Base-by-base conservation (phyloP, 53 echinoderm and acorn worm genomes). In the Henricia sp. region DNA sequence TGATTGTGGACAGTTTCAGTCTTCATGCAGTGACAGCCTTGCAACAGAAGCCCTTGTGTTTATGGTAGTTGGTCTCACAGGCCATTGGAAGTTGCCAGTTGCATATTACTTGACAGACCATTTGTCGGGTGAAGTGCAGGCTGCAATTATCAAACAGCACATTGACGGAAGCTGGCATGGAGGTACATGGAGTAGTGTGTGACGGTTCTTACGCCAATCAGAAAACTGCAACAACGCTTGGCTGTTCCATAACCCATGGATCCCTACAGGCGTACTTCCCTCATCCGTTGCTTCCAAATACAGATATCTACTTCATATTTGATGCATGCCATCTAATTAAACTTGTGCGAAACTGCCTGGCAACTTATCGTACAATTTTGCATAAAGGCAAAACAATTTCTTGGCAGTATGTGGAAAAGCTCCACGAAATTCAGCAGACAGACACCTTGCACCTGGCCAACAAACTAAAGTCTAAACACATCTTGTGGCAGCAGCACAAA, bases 21-120 rank as follows among this genome's bases (percentile, higher is more conserved):
- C 86, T 35, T 62, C 68, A 8, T 42, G 20, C 16, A 50, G 67
- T 10, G 86, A 91, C 39, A 82, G 26, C 28, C 53, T 87, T 39
- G 91, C 87, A 25, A 91, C 67, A 74, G 87, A 86, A 40, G 91
- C 87, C 53, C 87, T 87, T 82, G 91, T 91, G 2, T 91, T 91
- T 29, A 80, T 91, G 91, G 67, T 67, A 21, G 73, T 69, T 33
- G 91, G 91, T 36, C 36, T 65, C 8, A 86, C 82, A 2, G 64
- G 70, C 28, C 62, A 68, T 39, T 91, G 91, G 86, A 90, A 90
- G 64, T 73, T 58, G 26, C 86, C 86, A 29, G 77, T 91, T 28
- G 86, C 74, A 10, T 86, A 73, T 66, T 86, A 64, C 68, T 53
- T 86, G 23, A 64, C 50, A 29, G 86, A 91, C 67, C 86, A 91